Evolutionary conservation across 1,140 invertebrate species (phyloP).

Genomic region (Pogonomyrmex californicus): DNA sequence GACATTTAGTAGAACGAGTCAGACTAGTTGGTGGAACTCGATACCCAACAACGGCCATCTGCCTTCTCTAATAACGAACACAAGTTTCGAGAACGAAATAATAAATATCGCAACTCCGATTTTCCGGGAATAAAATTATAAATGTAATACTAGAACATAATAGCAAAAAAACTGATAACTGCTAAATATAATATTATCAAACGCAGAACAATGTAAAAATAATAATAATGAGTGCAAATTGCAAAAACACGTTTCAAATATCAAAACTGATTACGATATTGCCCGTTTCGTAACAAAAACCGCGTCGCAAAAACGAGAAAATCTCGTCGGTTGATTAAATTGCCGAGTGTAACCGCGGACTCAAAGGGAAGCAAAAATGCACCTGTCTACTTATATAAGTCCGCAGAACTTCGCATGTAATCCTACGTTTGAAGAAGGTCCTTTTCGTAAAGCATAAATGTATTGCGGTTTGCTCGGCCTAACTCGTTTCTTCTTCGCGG

Average conservation of each 20-base stretch:
- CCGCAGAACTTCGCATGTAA: slow-evolving; percentile 59
- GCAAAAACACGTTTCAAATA: neutral
- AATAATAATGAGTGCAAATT: neutral
- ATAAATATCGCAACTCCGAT: slow-evolving; percentile 4
- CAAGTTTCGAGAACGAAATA: neutral
- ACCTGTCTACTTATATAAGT: slow-evolving; percentile 66
- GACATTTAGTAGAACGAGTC: neutral
- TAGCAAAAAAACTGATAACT: neutral
- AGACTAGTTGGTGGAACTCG: slow-evolving; percentile 29
- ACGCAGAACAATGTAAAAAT: neutral
- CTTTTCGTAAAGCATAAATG: slow-evolving; percentile 45
- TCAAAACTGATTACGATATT: neutral
- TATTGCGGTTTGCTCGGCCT: slow-evolving; percentile 63
- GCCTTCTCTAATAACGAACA: neutral
- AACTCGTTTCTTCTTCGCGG: slow-evolving; percentile 30
- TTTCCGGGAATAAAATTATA: slow-evolving; percentile 2
- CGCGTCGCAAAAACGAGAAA: slow-evolving; percentile 14
- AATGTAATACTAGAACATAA: neutral
- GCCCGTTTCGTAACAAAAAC: neutral
- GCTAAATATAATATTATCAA: neutral
- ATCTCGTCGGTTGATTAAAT: slow-evolving; percentile 50
- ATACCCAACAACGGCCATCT: slow-evolving; percentile 39
- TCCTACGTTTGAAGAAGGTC: slow-evolving; percentile 57
- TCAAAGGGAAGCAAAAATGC: slow-evolving; percentile 22
- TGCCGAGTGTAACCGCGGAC: slow-evolving; percentile 13